These are phyloP conservation scores for Anthopleura sola DNA, from an alignment of 64 coral and sea anemone species.

Conservation along the genomic window DNA sequence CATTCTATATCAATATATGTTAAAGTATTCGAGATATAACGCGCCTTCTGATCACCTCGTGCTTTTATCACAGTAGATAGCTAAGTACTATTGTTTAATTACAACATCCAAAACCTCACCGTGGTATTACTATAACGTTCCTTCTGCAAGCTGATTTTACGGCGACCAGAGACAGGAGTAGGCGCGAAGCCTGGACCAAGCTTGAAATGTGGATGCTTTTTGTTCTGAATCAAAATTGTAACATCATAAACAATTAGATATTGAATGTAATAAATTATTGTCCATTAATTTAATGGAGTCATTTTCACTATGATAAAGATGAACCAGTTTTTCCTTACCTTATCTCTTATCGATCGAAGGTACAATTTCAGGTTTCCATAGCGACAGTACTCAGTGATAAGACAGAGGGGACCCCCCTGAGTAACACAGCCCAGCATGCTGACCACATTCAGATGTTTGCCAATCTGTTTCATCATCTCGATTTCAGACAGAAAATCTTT, in stretches of 20 bases:
- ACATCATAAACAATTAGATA: background rate
- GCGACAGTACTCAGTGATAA: conserved; percentile 84
- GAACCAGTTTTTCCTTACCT: conserved; percentile 33
- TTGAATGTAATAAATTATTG: too few species aligned
- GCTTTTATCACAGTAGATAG: background rate
- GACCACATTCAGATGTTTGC: conserved; percentile 86
- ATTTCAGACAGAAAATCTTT: conserved; percentile 79
- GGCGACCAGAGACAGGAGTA: background rate
- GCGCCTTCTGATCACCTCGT: too few species aligned
- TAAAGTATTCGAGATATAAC: too few species aligned
- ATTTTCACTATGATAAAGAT: too few species aligned
- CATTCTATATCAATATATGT: too few species aligned
- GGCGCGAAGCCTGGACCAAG: background rate
- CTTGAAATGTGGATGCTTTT: conserved; percentile 57
- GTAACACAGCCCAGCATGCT: conserved; percentile 86
- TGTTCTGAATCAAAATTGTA: conserved; percentile 24
- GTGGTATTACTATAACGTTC: background rate
- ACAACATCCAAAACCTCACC: background rate
- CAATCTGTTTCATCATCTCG: conserved; percentile 83
- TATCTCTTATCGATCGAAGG: conserved; percentile 64
- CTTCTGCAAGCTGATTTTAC: background rate
- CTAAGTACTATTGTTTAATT: too few species aligned
- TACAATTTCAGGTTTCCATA: conserved; percentile 83
- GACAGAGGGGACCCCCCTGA: conserved; percentile 57
- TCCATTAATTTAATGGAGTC: too few species aligned